Conservation (phyloP, 2,113 vertebrate genomes). For the Myrmophylax atrothorax region DNA sequence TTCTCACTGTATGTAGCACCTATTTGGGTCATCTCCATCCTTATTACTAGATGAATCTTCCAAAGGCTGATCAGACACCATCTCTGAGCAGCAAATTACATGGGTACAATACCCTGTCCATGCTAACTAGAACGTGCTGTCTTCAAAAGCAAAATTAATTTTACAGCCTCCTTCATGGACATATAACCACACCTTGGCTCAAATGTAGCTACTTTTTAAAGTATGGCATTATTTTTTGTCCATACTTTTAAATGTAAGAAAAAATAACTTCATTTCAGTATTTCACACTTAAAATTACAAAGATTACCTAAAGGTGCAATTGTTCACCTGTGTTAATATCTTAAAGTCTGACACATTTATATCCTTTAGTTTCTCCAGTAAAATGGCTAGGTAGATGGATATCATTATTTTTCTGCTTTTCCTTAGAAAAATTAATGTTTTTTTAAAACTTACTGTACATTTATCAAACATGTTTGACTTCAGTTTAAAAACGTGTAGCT, state of each 20-base stretch:
- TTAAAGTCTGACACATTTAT: neutral
- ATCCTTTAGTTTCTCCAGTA: neutral
- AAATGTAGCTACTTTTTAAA: neutral
- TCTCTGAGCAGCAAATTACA: neutral
- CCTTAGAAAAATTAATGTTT: neutral
- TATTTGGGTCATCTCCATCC: neutral
- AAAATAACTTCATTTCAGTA: neutral
- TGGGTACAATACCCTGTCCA: rapidly evolving
- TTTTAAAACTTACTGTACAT: neutral
- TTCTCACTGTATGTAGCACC: neutral
- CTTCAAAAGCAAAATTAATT: neutral
- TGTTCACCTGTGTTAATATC: neutral
- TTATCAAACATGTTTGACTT: neutral
- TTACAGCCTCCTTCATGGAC: neutral
- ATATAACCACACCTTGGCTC: neutral
- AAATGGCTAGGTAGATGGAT: neutral
- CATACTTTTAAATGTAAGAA: neutral
- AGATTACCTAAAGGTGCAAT: neutral
- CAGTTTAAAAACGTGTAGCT: neutral
- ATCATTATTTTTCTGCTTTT: neutral
- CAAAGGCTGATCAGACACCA: neutral
- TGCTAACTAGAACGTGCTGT: neutral
- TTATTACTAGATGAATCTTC: neutral
- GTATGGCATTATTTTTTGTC: neutral
- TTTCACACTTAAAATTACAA: neutral